Evolutionary conservation across 2,888 invertebrate genomes (phyloP).

Genomic region (Pycnomerus fuliginosus): DNA sequence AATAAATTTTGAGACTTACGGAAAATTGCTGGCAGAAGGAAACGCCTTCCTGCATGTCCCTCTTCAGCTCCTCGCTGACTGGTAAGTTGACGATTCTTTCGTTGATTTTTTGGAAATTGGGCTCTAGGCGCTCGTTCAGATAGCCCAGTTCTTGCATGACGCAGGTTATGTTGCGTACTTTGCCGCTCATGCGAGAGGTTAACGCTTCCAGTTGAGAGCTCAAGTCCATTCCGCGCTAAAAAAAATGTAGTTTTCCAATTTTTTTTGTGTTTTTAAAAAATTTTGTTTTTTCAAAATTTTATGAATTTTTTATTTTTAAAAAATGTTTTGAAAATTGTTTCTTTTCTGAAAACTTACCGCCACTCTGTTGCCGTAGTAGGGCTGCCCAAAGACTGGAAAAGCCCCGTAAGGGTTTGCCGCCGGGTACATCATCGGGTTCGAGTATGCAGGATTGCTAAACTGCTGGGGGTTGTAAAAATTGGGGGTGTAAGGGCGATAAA

Average conservation of each 20-base stretch:
- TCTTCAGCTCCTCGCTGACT: slow-evolving; percentile 61
- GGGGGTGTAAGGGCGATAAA: slow-evolving; percentile 52
- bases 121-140: slow-evolving; percentile 65
- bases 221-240: slow-evolving; percentile 63
- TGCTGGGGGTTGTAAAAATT: slow-evolving; percentile 19
- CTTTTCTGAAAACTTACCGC: slow-evolving; percentile 54
- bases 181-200: slow-evolving; percentile 56
- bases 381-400: slow-evolving; percentile 52
- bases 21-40: slow-evolving; percentile 70
- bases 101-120: slow-evolving; percentile 64
- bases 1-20: slow-evolving; percentile 49
- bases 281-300: neutral
- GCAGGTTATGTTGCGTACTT: slow-evolving; percentile 65
- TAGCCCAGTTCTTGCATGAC: slow-evolving; percentile 73
- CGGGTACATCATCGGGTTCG: slow-evolving; percentile 52
- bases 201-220: slow-evolving; percentile 62
- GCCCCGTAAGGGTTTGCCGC: slow-evolving; percentile 50
- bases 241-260: slow-evolving; percentile 14
- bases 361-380: slow-evolving; percentile 53
- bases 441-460: slow-evolving; percentile 39
- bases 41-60: slow-evolving; percentile 66
- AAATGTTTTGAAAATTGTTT: neutral
- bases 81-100: slow-evolving; percentile 63
- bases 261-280: neutral
- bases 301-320: too few species aligned